A percentile compares a stretch with the other conserved stretches of the same genome.
Evolutionary conservation across 2,113 vertebrate species (phyloP).

Genomic region (Penelope pileata): DNA sequence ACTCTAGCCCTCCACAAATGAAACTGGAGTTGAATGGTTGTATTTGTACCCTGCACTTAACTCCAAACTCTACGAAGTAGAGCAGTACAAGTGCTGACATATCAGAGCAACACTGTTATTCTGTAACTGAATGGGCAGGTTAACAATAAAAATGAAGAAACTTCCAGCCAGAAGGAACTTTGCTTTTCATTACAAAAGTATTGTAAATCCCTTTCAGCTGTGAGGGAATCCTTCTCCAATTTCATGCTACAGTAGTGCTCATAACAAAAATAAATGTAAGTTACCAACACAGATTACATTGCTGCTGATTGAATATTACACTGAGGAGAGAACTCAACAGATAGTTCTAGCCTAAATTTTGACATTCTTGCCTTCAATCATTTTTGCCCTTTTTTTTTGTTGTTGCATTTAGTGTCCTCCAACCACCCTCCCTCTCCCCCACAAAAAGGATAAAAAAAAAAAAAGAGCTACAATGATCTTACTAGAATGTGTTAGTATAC

Average conservation of each 20-base stretch:
- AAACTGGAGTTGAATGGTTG: background rate
- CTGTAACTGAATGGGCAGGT: background rate
- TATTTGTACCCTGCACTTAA: background rate
- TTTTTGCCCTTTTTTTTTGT: rapidly evolving
- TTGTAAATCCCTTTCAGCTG: slow-evolving; percentile 46
- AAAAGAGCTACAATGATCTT: background rate
- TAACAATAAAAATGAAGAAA: background rate
- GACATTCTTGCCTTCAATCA: background rate
- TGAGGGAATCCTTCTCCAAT: slow-evolving; percentile 65
- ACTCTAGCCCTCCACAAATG: background rate
- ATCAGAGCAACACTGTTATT: background rate
- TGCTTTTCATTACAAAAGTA: slow-evolving; percentile 13
- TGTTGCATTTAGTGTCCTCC: background rate
- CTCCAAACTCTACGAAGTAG: background rate
- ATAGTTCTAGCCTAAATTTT: background rate
- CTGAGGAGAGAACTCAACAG: background rate
- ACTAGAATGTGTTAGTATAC: rapidly evolving
- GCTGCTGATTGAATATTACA: slow-evolving; percentile 36
- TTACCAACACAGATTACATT: slow-evolving; percentile 27
- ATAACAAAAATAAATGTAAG: slow-evolving; percentile 57
- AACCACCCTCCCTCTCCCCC: background rate
- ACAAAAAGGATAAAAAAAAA: background rate
- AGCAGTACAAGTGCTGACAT: background rate
- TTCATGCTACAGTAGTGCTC: slow-evolving; percentile 67
- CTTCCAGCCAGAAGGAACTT: slow-evolving; percentile 5